Percentiles rank a stretch among this genome's conserved stretches.
phyloP scores from a whole-genome alignment of 1,140 invertebrate genomes.

The Proctacanthus coquilletti region DNA sequence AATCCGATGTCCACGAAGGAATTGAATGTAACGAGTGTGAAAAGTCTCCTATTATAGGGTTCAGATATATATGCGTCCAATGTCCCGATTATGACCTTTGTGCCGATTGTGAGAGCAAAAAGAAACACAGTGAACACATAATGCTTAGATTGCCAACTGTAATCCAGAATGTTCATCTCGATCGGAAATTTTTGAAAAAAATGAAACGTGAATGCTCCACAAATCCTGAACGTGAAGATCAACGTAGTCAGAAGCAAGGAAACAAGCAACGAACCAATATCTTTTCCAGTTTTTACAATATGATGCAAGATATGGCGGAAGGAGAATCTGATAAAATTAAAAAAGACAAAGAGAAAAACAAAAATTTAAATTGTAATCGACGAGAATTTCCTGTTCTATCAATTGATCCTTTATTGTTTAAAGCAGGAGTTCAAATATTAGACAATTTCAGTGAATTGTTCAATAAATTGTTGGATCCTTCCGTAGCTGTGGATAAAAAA shows the following conservation, averaged over 20 bases:
- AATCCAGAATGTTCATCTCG: conserved; percentile 3
- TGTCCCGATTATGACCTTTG: conserved; percentile 73
- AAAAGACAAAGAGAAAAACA: too few species aligned
- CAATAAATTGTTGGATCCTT: conserved; percentile 1
- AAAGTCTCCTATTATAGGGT: conserved; percentile 39
- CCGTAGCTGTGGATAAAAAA: too few species aligned
- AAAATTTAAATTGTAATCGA: too few species aligned
- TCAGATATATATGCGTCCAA: conserved; percentile 65
- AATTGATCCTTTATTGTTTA: background rate
- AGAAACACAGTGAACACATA: conserved; percentile 51
- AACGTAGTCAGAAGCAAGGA: conserved; percentile 5
- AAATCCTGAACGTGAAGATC: conserved; percentile 6
- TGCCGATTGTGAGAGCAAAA: conserved; percentile 45
- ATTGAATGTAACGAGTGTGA: conserved; percentile 62
- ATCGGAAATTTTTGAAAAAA: conserved; percentile 6
- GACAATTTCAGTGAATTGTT: conserved; percentile 1
- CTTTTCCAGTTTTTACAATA: conserved; percentile 3
- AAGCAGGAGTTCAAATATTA: background rate
- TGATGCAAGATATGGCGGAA: background rate
- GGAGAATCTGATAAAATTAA: too few species aligned
- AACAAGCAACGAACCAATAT: conserved; percentile 1
- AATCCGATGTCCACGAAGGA: conserved; percentile 38
- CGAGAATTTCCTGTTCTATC: too few species aligned
- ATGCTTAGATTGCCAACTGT: conserved; percentile 51
- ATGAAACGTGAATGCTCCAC: conserved; percentile 7